Conservation (phyloP, 2,113 vertebrate genomes). For the Geococcyx californianus region DNA sequence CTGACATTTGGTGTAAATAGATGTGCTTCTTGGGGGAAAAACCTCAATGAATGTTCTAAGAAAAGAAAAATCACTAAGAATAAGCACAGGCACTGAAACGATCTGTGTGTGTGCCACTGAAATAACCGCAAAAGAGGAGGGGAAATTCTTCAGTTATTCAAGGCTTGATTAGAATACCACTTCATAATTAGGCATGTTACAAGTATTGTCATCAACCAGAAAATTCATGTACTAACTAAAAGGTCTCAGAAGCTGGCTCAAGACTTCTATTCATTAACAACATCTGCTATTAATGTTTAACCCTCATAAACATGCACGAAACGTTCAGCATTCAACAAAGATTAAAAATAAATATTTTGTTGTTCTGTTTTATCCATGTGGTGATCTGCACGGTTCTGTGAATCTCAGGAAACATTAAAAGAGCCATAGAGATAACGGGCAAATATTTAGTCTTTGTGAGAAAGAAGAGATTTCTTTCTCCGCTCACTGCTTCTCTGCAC, state of each 20-base stretch:
- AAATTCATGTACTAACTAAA: conserved; percentile 70
- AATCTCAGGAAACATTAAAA: neutral
- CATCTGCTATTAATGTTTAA: conserved; percentile 67
- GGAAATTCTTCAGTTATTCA: conserved; percentile 66
- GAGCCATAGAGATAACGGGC: neutral
- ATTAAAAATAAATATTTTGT: conserved; percentile 65
- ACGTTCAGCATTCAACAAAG: conserved; percentile 32
- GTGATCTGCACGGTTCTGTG: neutral
- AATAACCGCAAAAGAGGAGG: conserved; percentile 66
- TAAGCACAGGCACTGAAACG: conserved; percentile 51
- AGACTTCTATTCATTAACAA: conserved; percentile 73
- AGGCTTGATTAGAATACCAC: conserved; percentile 67
- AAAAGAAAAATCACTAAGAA: conserved; percentile 56
- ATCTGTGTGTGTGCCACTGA: conserved; percentile 60
- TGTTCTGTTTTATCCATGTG: neutral
- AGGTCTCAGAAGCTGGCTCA: conserved; percentile 69
- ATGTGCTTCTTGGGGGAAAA: conserved; percentile 12
- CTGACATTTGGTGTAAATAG: neutral
- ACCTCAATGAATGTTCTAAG: conserved; percentile 46
- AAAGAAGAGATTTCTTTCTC: neutral
- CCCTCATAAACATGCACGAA: conserved; percentile 63
- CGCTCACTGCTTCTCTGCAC: neutral
- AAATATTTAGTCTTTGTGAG: conserved; percentile 5
- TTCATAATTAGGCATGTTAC: conserved; percentile 70
- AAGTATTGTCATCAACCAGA: conserved; percentile 69